These are phyloP conservation scores for Mycalesis mineus DNA, from an alignment of 2,888 invertebrate species.

Conservation along the genomic window DNA sequence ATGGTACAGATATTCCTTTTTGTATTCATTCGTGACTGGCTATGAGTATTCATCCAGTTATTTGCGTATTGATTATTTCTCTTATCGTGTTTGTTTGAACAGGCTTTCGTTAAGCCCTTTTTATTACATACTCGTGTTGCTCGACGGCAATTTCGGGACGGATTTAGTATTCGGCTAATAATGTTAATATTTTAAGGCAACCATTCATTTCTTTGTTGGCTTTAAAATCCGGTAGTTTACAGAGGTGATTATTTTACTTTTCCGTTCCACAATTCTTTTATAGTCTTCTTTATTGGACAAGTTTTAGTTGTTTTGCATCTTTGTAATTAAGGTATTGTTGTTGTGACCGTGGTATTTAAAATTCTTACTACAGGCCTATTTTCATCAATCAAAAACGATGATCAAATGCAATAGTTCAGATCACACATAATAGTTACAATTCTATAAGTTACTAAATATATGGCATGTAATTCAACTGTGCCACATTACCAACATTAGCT, in stretches of 20 bases:
- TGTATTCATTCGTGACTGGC: slow-evolving; percentile 6
- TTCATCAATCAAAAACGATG: no score
- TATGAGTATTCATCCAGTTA: slow-evolving; percentile 33
- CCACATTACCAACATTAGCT: no score
- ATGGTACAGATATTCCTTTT: background rate
- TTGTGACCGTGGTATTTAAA: no score
- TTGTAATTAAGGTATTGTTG: no score
- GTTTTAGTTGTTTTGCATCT: no score
- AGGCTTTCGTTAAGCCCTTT: slow-evolving; percentile 51
- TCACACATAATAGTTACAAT: no score
- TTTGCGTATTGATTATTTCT: slow-evolving; percentile 51
- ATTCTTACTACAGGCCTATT: no score
- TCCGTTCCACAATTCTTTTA: no score
- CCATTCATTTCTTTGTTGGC: background rate
- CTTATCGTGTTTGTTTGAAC: slow-evolving; percentile 57
- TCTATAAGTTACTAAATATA: no score
- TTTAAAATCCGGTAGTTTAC: background rate
- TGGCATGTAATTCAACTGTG: no score
- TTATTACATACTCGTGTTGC: slow-evolving; percentile 49
- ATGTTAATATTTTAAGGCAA: slow-evolving; percentile 11
- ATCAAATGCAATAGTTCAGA: no score
- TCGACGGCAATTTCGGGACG: slow-evolving; percentile 35
- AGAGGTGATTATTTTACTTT: background rate
- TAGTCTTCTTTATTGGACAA: no score
- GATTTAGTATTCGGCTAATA: slow-evolving; percentile 40